Evolutionary conservation across 2,113 vertebrate genomes (phyloP).

Genomic region (Oenanthe oenanthe): DNA sequence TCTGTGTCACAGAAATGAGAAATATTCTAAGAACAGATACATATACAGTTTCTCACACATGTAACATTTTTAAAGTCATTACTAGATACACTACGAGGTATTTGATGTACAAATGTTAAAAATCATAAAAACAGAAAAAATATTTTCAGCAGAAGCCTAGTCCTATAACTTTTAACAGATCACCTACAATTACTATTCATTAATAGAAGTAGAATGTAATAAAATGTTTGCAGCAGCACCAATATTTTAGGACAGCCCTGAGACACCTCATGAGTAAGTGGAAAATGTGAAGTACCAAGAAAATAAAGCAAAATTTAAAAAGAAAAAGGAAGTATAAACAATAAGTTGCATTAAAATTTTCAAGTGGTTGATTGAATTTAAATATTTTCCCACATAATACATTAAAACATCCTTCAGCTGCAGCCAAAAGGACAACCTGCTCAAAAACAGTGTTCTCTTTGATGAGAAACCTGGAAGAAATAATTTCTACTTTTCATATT

Average conservation of each 20-base stretch:
- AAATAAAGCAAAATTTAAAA: background rate
- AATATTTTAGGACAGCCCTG: background rate
- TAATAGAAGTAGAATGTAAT: background rate
- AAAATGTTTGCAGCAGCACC: background rate
- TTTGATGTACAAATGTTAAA: background rate
- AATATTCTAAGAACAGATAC: background rate
- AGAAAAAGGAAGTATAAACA: background rate
- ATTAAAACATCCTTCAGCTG: background rate
- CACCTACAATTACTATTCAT: background rate
- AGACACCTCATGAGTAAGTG: background rate
- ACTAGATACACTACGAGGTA: background rate
- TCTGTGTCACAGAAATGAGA: background rate
- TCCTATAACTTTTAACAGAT: background rate
- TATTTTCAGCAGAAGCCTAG: background rate
- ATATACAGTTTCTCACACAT: background rate
- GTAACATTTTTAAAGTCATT: background rate
- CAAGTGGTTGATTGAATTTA: background rate
- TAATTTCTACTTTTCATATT: background rate
- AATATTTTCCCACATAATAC: background rate
- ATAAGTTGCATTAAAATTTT: background rate
- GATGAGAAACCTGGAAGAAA: background rate
- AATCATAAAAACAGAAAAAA: background rate
- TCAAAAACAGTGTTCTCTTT: background rate
- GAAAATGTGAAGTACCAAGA: background rate
- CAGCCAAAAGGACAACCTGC: background rate